Base-by-base conservation (phyloP, 2,888 invertebrate genomes). In the Dexiosoma caninum region DNA sequence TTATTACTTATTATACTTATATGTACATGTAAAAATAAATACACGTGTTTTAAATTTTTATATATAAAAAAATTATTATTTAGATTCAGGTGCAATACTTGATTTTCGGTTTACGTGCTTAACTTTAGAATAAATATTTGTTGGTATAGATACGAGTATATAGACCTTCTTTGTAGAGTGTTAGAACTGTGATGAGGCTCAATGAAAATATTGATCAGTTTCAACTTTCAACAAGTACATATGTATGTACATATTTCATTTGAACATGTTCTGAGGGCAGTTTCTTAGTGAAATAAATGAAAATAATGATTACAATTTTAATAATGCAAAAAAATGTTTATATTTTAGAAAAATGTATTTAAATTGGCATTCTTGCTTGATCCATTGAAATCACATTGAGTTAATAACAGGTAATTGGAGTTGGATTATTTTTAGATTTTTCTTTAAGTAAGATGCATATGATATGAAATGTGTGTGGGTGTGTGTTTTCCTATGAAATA, bases 1-100 rank as follows among this genome's bases (percentile, higher is more conserved):
- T 62, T 53, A 42, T 40, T n/a, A n/a, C n/a, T n/a, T n/a, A n/a
- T n/a, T n/a, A n/a, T n/a, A n/a, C n/a, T n/a, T n/a, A n/a, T n/a
- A n/a, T n/a, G n/a, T n/a, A n/a, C n/a, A 44, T 42, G 19, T 35
- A 35, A 4, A 46, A 10, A 12, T 53, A 32, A 62, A 32, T 46
- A 21, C n/a, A n/a, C n/a, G n/a, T n/a, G n/a, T n/a, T 27, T 30
- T 40, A 27, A n/a, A 5, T 30, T 59, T 49, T 42, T 60, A 42
- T 42, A 49, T 60, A 59, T n/a, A 30, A 21, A 49, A 49, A 19
- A 51, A 51, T n/a, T 66, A 9, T 7, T 19, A 42, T 14, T 40
- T 23, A 40, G 40, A 16, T 51, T 71, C 51, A 60, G 71, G 71
- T 71, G 71, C 71, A 51, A 42, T 51, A 21, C 12, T 51, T 60